Base-by-base conservation (phyloP, 2,113 vertebrate genomes). In the Lasiurus cinereus region DNA sequence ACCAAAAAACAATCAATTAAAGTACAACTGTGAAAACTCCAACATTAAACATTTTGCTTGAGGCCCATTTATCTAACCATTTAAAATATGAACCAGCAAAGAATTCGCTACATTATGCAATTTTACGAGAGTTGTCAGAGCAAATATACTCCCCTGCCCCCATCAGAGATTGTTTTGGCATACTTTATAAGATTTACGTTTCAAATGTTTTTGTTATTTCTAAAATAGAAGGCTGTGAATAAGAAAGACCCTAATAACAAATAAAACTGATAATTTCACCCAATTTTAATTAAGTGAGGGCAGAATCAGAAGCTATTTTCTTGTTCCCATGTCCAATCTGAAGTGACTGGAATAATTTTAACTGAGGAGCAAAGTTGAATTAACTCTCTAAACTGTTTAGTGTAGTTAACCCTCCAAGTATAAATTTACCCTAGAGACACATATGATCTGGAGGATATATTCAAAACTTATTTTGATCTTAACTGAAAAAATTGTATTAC, bases 31-130 rank as follows among this genome's bases (percentile, higher is more conserved):
- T 54, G 86, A 97, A 97, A 97, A 84, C 62, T 66, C 83, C 97
- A 89, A 92, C 31, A 93, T 88, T 95, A 94, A 93, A 93, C 89
- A 96, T 90, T 92, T 96, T 73, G 94, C 96, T 86, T 87, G 90
- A 74, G 54, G 84, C 39, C 96, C 90, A 96, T 93, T 96, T 82
- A 96, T 84, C 85, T 66, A 66, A 85, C 56, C 94, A 95, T 88
- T 97, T 94, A 92, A 88, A 96, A 95, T 82, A 95, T n/a, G 94
- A 96, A 98, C 90, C 52, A 87, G 29, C 85, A 95, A 96, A 80
- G 36, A 84, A 36, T 93, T 69, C 69, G 64, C 85, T 89, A 95
- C 62, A 39, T 27, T 95, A 59, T 62, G 62, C 36, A 69, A 72
- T 95, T 96, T 96, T 86, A 94, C n/a, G 88, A 72, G 59, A 59